Evolutionary conservation across 2,888 invertebrate species (phyloP), one percentile per base, ranked within the genome.

Genomic region (Acrocyrtus sp.): DNA sequence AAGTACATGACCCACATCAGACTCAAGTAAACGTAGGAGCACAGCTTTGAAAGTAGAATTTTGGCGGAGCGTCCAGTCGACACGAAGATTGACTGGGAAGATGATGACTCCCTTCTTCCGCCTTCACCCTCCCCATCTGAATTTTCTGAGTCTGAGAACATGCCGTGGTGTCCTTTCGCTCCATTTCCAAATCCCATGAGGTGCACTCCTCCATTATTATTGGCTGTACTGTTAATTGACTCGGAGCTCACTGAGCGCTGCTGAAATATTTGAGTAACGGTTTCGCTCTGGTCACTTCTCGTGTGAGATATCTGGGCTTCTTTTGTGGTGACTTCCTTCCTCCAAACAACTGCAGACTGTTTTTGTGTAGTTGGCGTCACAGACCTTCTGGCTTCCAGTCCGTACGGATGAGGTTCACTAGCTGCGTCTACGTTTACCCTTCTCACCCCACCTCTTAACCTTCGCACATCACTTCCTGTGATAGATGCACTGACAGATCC

Each of bases 131-230:
- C 22, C 1, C 10, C 15, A 12, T 26, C 27, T 4, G 45, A 27
- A 45, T n/a, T 54, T 12, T 65, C 65, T 24, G 65, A 65, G 34
- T 65, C 65, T 1, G 65, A 65, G 5, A 51, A 58, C 56, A 39
- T 8, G n/a, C n/a, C n/a, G n/a, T n/a, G n/a, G n/a, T n/a, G n/a
- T n/a, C n/a, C n/a, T n/a, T n/a, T n/a, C n/a, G n/a, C n/a, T n/a
- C n/a, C n/a, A n/a, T n/a, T n/a, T n/a, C n/a, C n/a, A n/a, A n/a
- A n/a, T n/a, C n/a, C n/a, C n/a, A n/a, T n/a, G n/a, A n/a, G n/a
- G n/a, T n/a, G n/a, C n/a, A n/a, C n/a, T n/a, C n/a, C n/a, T n/a
- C n/a, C n/a, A n/a, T n/a, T n/a, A n/a, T n/a, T n/a, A n/a, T n/a
- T n/a, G n/a, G n/a, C n/a, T n/a, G n/a, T n/a, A n/a, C n/a, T n/a